Evolutionary conservation across 2,888 invertebrate species (phyloP).

Genomic region (Vandiemenella viatica): DNA sequence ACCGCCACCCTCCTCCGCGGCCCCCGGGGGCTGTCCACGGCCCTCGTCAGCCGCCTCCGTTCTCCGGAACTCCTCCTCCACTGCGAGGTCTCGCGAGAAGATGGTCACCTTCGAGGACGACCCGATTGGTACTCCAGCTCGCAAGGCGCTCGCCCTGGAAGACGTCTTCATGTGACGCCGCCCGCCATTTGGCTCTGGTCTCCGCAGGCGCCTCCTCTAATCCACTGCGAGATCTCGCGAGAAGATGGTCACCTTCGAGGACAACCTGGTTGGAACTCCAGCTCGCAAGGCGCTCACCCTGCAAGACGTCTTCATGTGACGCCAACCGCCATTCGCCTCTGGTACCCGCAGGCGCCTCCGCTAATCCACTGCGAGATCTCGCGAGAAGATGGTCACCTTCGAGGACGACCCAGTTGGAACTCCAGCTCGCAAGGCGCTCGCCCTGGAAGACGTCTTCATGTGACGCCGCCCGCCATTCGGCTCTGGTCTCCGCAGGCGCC

Average conservation of each 20-base stretch:
- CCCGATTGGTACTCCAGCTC: conserved; percentile 25
- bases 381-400: conserved; percentile 68
- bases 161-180: conserved; percentile 72
- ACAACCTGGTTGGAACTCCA: conserved; percentile 36
- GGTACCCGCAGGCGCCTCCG: conserved; percentile 25
- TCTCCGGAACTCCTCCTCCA: conserved; percentile 23
- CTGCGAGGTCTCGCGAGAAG: conserved; percentile 46
- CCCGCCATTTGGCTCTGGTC: conserved; percentile 24
- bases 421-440: conserved; percentile 19
- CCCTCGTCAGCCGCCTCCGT: conserved; percentile 23
- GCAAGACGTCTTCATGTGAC: conserved; percentile 73
- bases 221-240: conserved; percentile 39
- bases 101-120: conserved; percentile 73
- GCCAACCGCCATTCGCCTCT: conserved; percentile 24
- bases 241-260: conserved; percentile 70
- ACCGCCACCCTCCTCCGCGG: conserved; percentile 27
- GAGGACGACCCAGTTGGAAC: conserved; percentile 47
- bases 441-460: conserved; percentile 63
- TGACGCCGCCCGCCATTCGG: conserved; percentile 38
- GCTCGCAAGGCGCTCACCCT: conserved; percentile 26
- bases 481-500: conserved; percentile 26
- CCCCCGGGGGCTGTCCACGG: conserved; percentile 20
- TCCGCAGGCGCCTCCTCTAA: conserved; percentile 21
- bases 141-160: conserved; percentile 31
- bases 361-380: conserved; percentile 30